Percentiles rank a stretch among this genome's conserved stretches.
Evolutionary conservation across 1,140 invertebrate genomes (phyloP).

Genomic region (Papilio polyxenes): DNA sequence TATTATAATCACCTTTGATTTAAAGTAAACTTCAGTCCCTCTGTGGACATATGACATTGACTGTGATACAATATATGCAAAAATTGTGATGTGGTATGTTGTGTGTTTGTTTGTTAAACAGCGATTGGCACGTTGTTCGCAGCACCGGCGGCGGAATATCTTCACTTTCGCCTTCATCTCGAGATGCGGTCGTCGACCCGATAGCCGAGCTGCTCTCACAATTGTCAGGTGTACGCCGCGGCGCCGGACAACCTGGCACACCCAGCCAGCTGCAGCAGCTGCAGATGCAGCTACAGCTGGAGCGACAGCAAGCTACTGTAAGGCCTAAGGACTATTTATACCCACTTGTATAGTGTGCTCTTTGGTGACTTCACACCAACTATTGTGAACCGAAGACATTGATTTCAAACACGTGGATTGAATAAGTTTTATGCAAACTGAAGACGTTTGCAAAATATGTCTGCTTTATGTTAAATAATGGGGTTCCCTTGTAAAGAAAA

Average conservation of each 20-base stretch:
- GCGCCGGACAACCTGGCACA: constrained; percentile 82
- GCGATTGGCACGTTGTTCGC: constrained; percentile 36
- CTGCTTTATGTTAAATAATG: too few species aligned
- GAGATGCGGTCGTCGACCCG: constrained; percentile 95
- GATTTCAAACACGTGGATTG: too few species aligned
- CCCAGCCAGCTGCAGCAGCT: constrained; percentile 92
- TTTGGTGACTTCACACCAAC: too few species aligned
- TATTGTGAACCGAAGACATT: too few species aligned
- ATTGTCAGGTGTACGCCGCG: constrained; percentile 92
- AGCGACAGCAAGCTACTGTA: constrained; percentile 91
- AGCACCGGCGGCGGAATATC: constrained; percentile 86
- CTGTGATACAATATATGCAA: background rate
- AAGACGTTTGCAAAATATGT: too few species aligned
- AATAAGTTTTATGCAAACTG: too few species aligned
- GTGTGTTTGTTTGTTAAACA: constrained; percentile 22
- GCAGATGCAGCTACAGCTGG: constrained; percentile 94
- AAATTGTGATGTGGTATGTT: constrained; percentile 8
- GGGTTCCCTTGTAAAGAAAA: too few species aligned
- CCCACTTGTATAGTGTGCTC: too few species aligned
- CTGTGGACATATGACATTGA: too few species aligned
- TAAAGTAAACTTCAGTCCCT: too few species aligned
- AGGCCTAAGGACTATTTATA: constrained; percentile 45
- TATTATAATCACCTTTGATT: too few species aligned
- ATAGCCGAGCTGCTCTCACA: constrained; percentile 96
- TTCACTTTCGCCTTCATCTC: constrained; percentile 89